Base-by-base conservation (phyloP, 2,888 invertebrate genomes). In the Campoplex capitator region DNA sequence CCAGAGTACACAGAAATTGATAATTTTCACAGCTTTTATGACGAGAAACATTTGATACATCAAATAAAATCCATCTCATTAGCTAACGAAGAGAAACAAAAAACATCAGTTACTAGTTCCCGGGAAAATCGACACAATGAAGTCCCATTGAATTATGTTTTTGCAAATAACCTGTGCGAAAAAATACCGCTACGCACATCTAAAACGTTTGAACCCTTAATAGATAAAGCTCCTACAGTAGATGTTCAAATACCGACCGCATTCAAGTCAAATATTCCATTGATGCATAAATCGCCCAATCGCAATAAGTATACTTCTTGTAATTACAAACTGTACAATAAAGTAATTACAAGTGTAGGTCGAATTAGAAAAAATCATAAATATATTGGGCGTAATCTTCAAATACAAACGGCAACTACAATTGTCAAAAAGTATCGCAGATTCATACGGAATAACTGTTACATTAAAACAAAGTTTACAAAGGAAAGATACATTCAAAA, bases 401-500 rank as follows among this genome's bases (percentile, higher is more conserved):
- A 68, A 18, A 38, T 18, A 18, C 38, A 13, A 32, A n/a, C 32
- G 18, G 35, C 3, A 35, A 38, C 8, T 18, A 74, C 35, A 11
- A 54, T 74, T 56, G 11, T n/a, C 11, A 74, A 74, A 23, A 74
- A 74, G 23, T 56, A 74, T 56, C 7, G 18, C 23, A 42, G 16
- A n/a, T 56, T n/a, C 35, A 56, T 56, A 1, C 18, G 35, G 11
- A 38, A 74, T 4, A 74, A 18, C 38, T 2, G 23, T 16, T 68
- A 56, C 56, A 18, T 78, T 16, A 67, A 70, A 38, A 38, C 78
- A 1, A 51, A 68, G 28, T 70, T 56, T 38, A 70, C 56, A 4
- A 54, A 54, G 42, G 78, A 78, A 70, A 67, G 38, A 18, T 78
- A 78, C 38, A 54, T 78, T 56, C 78, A 35, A 56, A 78, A 78